Base-by-base conservation (phyloP, 2,113 vertebrate species). In the Podarcis raffonei region DNA sequence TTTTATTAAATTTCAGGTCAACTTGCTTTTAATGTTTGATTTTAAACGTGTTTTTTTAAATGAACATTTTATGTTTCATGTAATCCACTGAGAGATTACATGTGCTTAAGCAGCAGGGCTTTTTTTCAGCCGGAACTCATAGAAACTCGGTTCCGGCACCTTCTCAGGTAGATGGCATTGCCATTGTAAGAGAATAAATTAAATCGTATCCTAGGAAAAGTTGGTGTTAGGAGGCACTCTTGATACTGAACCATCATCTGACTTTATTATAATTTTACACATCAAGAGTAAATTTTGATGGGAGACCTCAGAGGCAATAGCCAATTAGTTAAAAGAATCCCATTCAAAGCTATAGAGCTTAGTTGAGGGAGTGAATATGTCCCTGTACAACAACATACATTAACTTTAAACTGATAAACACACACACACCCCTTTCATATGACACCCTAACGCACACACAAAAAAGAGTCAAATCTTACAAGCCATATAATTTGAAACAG, bases 301-400 rank as follows among this genome's bases (percentile, higher is more conserved):
- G 69, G 27, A 71, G 20, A 7, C 4, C 42, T 72, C 30, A 18
- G 9, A 20, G 27, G 18, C 35, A 30, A 30, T 66, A 30, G 35
- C 6, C 22, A 53, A 74, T 87, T 93, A 91, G 91, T 87, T 92
- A 89, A 91, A 27, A 72, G 74, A 72, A 78, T 91, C 89, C 32
- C 76, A 89, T 1, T 16, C 81, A 93, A 95, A 93, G 87, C 80
- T 88, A 12, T 65, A 88, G 81, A 59, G 65, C 25, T 15, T 37
- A 59, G 80, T 83, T 90, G 91, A 74, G 30, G 66, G 22, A 91
- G 57, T n/a, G 84, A 74, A 42, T 66, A 80, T 4, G 35, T 91
- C 91, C 94, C 91, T 62, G 75, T 88, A 77, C 39, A 5, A 59
- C 53, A 86, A 77, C 83, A 42, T 80, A 69, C 23, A 88, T 13